Conservation (phyloP, 1,140 invertebrate species). For the Portunus trituberculatus region DNA sequence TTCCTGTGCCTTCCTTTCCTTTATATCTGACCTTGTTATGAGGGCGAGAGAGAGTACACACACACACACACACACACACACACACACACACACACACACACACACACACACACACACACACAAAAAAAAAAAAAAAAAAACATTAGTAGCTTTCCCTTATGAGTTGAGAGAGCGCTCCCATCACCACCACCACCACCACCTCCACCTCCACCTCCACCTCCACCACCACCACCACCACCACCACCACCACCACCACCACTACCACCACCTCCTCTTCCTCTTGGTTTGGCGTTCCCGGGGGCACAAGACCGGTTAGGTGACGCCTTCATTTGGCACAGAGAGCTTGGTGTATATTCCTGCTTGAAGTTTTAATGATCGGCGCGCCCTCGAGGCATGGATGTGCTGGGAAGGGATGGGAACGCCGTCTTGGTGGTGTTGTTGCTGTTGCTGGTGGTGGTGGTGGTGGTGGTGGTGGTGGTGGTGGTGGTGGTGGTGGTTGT, state of each 20-base stretch:
- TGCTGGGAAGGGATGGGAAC: no score
- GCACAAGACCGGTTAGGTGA: no score
- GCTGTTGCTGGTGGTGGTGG: no score
- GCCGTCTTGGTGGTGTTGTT: no score
- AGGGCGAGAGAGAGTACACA: background rate
- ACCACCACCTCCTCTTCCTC: background rate
- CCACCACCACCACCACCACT: no score
- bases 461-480: no score
- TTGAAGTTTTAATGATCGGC: no score
- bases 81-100: conserved; percentile 40
- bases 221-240: background rate
- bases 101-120: conserved; percentile 41
- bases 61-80: conserved; percentile 39
- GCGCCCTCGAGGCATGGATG: no score
- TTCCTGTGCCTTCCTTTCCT: no score
- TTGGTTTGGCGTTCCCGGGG: background rate
- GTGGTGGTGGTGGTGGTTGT: no score
- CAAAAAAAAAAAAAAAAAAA: background rate
- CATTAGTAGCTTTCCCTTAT: background rate
- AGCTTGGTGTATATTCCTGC: no score
- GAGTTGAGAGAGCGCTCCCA: background rate
- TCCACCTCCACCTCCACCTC: background rate
- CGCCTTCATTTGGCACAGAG: no score
- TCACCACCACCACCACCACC: background rate
- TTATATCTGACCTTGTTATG: background rate